Percentiles rank a stretch among this genome's conserved stretches.
Conservation (phyloP, 2,113 vertebrate genomes). For the Nycticryphes semicollaris region DNA sequence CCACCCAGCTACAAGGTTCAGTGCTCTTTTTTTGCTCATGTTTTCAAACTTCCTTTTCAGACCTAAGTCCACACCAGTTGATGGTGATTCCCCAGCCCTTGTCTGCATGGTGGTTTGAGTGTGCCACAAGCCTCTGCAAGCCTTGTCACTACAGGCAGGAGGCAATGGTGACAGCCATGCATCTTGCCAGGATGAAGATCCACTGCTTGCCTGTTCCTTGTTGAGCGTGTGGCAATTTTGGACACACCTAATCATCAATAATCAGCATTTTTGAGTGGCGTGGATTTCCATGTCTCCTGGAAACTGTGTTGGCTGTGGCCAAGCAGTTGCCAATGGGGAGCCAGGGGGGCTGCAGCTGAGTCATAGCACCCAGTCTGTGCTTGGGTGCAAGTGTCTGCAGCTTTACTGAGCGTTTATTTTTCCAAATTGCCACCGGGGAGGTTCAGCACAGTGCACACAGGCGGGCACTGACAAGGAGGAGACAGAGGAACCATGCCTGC, state of each 20-base stretch:
- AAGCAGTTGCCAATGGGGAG: background rate
- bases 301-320: background rate
- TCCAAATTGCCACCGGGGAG: background rate
- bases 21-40: background rate
- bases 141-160: accelerated
- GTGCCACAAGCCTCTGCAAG: background rate
- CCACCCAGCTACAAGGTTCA: background rate
- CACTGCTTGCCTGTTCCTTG: background rate
- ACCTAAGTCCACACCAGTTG: background rate
- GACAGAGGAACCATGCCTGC: background rate
- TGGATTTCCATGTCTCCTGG: background rate
- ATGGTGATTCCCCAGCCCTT: background rate
- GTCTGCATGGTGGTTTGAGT: background rate
- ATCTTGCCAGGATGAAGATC: background rate
- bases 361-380: no score
- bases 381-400: background rate
- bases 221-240: background rate
- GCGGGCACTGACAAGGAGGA: no score
- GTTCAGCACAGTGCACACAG: background rate
- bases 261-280: background rate
- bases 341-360: background rate
- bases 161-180: accelerated
- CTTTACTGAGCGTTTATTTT: background rate
- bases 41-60: background rate
- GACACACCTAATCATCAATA: background rate